A percentile compares a stretch with the other conserved stretches of the same genome.
Evolutionary conservation across 2,113 vertebrate genomes (phyloP).

Genomic region (Vulpes ferrilata): DNA sequence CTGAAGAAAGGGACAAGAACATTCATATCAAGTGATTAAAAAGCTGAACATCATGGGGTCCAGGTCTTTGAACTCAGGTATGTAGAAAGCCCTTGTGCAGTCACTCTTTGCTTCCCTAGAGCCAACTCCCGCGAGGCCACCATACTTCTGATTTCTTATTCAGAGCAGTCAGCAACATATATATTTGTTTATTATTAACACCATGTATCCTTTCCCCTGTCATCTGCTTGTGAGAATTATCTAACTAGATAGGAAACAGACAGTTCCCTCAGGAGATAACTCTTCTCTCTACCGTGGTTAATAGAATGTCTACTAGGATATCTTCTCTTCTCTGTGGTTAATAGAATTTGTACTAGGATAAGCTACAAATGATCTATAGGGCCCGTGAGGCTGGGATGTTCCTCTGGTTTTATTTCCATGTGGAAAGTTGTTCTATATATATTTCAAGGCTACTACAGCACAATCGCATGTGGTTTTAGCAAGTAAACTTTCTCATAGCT

Average conservation of each 20-base stretch:
- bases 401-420: neutral
- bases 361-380: neutral
- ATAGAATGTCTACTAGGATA: neutral
- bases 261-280: neutral
- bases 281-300: neutral
- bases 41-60: neutral
- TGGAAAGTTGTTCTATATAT: neutral
- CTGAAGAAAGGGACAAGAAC: neutral
- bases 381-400: neutral
- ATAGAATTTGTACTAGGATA: neutral
- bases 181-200: neutral
- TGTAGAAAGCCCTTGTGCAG: rapidly evolving
- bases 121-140: no score
- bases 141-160: neutral
- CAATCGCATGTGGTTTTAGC: neutral
- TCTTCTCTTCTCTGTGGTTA: neutral
- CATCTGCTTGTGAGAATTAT: conserved; percentile 15
- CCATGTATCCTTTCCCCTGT: neutral
- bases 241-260: neutral
- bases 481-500: neutral
- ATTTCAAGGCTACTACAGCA: no score
- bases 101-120: rapidly evolving
- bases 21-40: neutral
- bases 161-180: neutral
- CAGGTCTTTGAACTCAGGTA: neutral